These are phyloP conservation scores for Antennarius striatus DNA, from an alignment of 2,113 vertebrate genomes.

Conservation along the genomic window DNA sequence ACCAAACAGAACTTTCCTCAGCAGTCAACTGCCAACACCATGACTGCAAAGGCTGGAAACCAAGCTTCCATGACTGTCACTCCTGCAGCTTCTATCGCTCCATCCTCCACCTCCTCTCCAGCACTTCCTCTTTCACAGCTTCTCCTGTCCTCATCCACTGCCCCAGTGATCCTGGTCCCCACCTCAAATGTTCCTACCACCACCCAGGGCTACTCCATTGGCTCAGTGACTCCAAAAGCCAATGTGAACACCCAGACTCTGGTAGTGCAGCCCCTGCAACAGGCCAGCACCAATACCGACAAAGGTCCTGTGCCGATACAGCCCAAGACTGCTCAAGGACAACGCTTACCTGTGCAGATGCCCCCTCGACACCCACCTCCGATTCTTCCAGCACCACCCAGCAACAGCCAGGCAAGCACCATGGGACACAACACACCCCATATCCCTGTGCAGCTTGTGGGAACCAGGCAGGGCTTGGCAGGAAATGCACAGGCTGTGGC, in stretches of 20 bases:
- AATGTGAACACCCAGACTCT: constrained; percentile 88
- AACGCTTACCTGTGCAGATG: constrained; percentile 78
- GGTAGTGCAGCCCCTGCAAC: constrained; percentile 93
- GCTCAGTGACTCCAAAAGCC: constrained; percentile 83
- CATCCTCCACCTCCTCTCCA: constrained; percentile 77
- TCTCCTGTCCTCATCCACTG: constrained; percentile 86
- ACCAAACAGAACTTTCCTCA: constrained; percentile 65
- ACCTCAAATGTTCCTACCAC: constrained; percentile 78
- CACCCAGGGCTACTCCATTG: constrained; percentile 82
- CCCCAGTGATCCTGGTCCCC: constrained; percentile 79
- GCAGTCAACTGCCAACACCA: constrained; percentile 55
- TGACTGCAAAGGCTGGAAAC: constrained; percentile 69
- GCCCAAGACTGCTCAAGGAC: constrained; percentile 83
- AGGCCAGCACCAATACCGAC: constrained; percentile 71
- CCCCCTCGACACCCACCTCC: constrained; percentile 77
- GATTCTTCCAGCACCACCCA: constrained; percentile 82
- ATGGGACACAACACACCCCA: constrained; percentile 82
- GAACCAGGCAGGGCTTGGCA: constrained; percentile 87
- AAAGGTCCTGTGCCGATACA: constrained; percentile 90
- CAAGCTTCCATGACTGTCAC: constrained; percentile 60
- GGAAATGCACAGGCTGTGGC: constrained; percentile 89
- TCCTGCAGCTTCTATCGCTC: constrained; percentile 60
- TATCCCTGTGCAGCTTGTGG: constrained; percentile 94
- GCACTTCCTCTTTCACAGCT: constrained; percentile 86
- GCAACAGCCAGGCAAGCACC: constrained; percentile 71